Base-by-base conservation (phyloP, 2,888 invertebrate genomes). In the Beris morrisii region DNA sequence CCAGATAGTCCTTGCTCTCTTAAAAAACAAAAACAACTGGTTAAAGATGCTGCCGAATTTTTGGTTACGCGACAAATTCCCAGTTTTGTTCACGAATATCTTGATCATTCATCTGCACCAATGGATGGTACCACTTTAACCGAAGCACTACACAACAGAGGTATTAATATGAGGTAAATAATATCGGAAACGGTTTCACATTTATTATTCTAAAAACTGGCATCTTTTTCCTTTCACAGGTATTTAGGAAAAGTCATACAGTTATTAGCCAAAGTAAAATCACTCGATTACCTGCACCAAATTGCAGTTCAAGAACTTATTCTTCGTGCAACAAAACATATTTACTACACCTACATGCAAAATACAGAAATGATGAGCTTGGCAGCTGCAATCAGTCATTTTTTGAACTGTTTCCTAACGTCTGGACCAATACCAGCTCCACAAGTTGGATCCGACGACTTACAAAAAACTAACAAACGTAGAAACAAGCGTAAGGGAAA, bases 31-130 rank as follows among this genome's bases (percentile, higher is more conserved):
- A 87, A 93, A 67, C 91, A 93, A 72, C 84, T 97, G 6, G 93
- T 98, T 3, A 92, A 93, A 78, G 97, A 97, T 80, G 97, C 96
- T 0, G 95, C 97, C 0, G 95, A 97, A 73, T 98, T 97, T 83
- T 82, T 99, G 72, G 86, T 98, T 57, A 88, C 92, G 12, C 90
- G 92, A 70, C 98, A 98, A 83, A 93, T 99, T 75, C 98, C 98
- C 0, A 90, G 91, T 64, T 95, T 97, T 80, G 93, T 96, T 64
- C 88, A 92, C 69, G 97, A 95, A 74, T 93, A 93, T 74, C 82
- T 95, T 75, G 93, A 95, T 78, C 95, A 97, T 80, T 88, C 93
- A 4, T 89, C 94, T 0, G 93, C 95, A 4, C 96, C 97, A 0
- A 93, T 97, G 87, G 98, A 99, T 83, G 98, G 98, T 57, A 86